Evolutionary conservation across 2,797 vertebrate species (phyloP).

Genomic region (Pangasius sanitwongsei): DNA sequence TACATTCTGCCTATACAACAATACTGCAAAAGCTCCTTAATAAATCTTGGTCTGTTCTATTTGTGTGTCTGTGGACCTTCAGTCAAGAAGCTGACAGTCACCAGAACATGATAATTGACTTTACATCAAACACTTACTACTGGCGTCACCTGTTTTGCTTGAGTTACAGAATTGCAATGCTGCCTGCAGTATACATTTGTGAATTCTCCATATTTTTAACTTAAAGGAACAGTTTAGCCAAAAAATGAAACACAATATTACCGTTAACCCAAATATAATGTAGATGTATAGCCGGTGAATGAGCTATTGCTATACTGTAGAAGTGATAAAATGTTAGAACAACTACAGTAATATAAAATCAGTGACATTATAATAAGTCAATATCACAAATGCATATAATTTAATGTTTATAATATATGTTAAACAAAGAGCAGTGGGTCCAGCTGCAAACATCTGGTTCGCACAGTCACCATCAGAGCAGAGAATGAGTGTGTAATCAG

Average conservation of each 20-base stretch:
- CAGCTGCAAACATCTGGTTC: background rate
- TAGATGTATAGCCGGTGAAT: background rate
- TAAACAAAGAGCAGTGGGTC: background rate
- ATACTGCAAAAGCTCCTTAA: background rate
- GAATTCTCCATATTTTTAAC: background rate
- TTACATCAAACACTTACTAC: background rate
- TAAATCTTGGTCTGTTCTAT: background rate
- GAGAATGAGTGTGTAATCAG: constrained; percentile 30
- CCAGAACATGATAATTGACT: background rate
- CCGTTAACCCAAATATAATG: background rate
- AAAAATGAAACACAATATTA: background rate
- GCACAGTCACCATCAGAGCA: background rate
- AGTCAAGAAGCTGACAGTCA: background rate
- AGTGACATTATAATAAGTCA: background rate
- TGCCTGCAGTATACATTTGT: background rate
- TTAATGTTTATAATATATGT: background rate
- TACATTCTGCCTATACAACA: background rate
- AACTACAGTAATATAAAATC: background rate
- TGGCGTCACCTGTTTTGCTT: background rate
- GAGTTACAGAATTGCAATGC: background rate
- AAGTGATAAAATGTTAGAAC: background rate
- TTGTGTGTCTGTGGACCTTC: background rate
- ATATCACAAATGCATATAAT: background rate
- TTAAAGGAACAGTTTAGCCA: background rate
- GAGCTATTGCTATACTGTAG: background rate